Conservation (phyloP, 2,797 vertebrate species). For the Sebastes hubbsi region DNA sequence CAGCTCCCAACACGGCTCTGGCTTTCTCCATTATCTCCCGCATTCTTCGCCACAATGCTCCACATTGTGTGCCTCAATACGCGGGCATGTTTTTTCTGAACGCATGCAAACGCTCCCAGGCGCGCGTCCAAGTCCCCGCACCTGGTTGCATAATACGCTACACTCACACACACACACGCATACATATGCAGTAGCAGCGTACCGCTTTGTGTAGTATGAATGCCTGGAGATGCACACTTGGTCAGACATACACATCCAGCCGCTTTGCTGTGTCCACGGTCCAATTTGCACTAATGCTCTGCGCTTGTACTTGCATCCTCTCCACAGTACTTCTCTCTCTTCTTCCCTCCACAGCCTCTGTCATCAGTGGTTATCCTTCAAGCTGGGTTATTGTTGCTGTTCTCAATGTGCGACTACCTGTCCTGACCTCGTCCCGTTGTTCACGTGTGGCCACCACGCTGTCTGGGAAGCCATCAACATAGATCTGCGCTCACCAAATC, state of each 20-base stretch:
- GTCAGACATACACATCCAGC: not conserved
- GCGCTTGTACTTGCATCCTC: conserved; percentile 14
- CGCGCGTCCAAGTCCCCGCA: conserved; percentile 25
- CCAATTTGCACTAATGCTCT: conserved; percentile 28
- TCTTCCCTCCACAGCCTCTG: not conserved
- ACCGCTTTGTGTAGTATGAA: not conserved
- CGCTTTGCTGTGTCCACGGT: not conserved
- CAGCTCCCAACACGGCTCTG: conserved; percentile 47
- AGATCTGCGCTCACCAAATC: conserved; percentile 5
- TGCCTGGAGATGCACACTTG: not conserved
- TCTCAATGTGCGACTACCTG: not conserved
- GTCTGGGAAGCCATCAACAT: conserved; percentile 17
- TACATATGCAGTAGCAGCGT: not conserved
- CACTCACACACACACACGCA: not conserved
- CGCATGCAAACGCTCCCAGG: conserved; percentile 36
- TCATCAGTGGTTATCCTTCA: conserved; percentile 12
- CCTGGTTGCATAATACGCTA: conserved; percentile 32
- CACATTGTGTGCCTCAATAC: conserved; percentile 39
- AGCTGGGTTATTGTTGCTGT: conserved; percentile 11
- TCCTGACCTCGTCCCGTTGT: conserved; percentile 16
- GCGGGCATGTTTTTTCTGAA: conserved; percentile 48
- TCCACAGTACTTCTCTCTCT: conserved; percentile 5
- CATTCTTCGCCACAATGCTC: conserved; percentile 37
- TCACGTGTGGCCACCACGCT: conserved; percentile 8
- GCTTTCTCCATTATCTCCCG: conserved; percentile 61